Evolutionary conservation across 2,888 invertebrate species (phyloP), one percentile per base, ranked within the genome.

Genomic region (Andrena fulva): DNA sequence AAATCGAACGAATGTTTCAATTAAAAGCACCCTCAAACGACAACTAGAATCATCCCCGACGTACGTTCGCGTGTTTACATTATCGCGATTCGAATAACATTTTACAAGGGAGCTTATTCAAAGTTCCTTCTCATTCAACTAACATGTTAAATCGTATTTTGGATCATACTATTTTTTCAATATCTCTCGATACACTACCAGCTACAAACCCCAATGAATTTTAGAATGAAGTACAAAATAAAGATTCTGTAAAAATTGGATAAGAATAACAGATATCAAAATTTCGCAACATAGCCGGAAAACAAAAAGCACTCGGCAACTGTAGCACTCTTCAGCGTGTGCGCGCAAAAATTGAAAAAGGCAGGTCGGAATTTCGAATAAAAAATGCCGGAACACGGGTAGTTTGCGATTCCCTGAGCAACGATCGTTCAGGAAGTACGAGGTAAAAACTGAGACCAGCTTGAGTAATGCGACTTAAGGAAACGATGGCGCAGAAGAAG

Each of bases 391-490:
- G 5, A 29, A 16, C 20, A 6, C 20, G 35, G 16, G 29, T 29
- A 48, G 35, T 54, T 68, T 50, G 54, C 35, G 27, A 62, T 85
- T 85, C 73, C 33, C 64, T 54, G 68, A 48, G 73, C 50, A 70
- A 71, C 42, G 74, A 75, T 77, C 74, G 67, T 74, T 82, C 54
- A 71, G 62, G 68, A 82, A 75, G 64, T 7, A 52, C 24, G 29
- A 50, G 42, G 27, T 48, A 72, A 83, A 80, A 86, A 82, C 48
- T 59, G 16, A 48, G 72, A 77, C 50, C 62, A 62, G 56, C 20
- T 64, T 74, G 78, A 84, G 84, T 70, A 78, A 86, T 76, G 56
- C 69, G 84, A 78, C 73, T 81, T 82, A 80, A 75, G 62, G 63
- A 73, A 85, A 79, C 75, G 62, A 63, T 63, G 54, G n/a, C 6